These are phyloP conservation scores for Electrophaes corylata DNA, from an alignment of 2,888 invertebrate species.

Conservation along the genomic window DNA sequence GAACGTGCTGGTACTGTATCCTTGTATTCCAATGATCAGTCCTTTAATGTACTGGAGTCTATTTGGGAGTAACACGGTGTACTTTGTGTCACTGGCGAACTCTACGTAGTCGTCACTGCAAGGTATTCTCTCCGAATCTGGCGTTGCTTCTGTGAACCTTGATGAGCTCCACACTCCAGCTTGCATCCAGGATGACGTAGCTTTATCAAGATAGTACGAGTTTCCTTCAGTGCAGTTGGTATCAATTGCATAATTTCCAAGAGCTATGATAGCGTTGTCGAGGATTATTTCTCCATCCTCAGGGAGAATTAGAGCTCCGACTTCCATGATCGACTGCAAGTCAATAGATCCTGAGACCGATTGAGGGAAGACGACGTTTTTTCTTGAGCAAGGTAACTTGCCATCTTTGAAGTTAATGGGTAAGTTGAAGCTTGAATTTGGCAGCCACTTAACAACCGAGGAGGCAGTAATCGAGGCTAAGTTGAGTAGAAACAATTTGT, in stretches of 20 bases:
- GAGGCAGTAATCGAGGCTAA: conserved; percentile 49
- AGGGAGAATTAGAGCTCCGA: conserved; percentile 67
- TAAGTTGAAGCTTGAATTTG: conserved; percentile 66
- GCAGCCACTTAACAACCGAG: conserved; percentile 66
- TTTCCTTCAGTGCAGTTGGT: conserved; percentile 56
- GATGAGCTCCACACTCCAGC: conserved; percentile 73
- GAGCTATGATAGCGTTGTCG: conserved; percentile 54
- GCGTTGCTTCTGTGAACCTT: conserved; percentile 74
- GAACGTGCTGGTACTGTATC: conserved; percentile 41
- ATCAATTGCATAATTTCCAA: conserved; percentile 58
- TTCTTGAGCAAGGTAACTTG: conserved; percentile 69
- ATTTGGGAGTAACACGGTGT: conserved; percentile 59
- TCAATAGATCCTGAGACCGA: conserved; percentile 54
- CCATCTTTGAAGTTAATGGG: conserved; percentile 64
- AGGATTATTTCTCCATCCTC: conserved; percentile 66
- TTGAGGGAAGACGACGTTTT: conserved; percentile 69
- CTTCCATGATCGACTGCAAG: conserved; percentile 54
- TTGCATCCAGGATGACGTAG: conserved; percentile 63
- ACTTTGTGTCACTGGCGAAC: conserved; percentile 60
- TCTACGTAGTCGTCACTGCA: conserved; percentile 73
- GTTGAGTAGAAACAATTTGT: conserved; percentile 40
- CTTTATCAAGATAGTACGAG: conserved; percentile 60
- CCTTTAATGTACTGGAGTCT: conserved; percentile 50
- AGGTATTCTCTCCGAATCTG: conserved; percentile 77
- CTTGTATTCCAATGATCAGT: conserved; percentile 49